Evolutionary conservation across 2,113 vertebrate species (phyloP), one percentile per base, ranked within the genome.

Genomic region (Poeciliopsis prolifica): DNA sequence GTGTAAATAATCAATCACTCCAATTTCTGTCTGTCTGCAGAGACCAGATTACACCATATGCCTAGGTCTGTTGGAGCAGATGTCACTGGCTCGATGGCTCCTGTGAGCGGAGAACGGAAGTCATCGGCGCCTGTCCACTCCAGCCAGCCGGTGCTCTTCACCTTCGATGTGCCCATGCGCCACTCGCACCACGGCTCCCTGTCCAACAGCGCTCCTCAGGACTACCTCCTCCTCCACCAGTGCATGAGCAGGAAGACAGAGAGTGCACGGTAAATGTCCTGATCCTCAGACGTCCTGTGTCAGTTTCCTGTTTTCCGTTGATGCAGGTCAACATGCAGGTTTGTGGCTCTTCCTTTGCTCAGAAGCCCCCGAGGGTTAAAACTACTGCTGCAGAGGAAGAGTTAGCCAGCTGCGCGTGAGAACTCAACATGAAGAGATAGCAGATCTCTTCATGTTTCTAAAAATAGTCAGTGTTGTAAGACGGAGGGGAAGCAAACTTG

Each of bases 151-250:
- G 95, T 97, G 51, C 90, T 99, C 69, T 99, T 99, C 94, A 98
- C 97, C 1, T 99, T 99, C 0, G 98, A 99, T 66, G 93, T 96
- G 0, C 95, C 96, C 0, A 73, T 95, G 1, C 91, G 93, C 82
- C 91, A 95, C 54, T 79, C 92, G 75, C 96, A 97, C 86, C 96
- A 96, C 80, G 92, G 95, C 68, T 85, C 96, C 40, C 89, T 99
- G 89, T 97, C 98, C 7, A 96, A 97, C 94, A 99, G 97, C 1
- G 97, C 96, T 0, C 97, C 98, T 22, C 98, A 99, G 93, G 98
- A 99, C 90, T 99, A 99, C 92, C 96, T 99, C 91, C 97, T 98
- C 71, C 94, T 99, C 58, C 98, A 99, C 89, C 98, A 99, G 88
- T 99, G 98, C 90, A 96, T 98, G 94, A 99, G 98, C 95, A 96